Evolutionary conservation across 2,888 invertebrate genomes (phyloP), one percentile per base, ranked within the genome.

Genomic region (Acrocyrtus sp.): DNA sequence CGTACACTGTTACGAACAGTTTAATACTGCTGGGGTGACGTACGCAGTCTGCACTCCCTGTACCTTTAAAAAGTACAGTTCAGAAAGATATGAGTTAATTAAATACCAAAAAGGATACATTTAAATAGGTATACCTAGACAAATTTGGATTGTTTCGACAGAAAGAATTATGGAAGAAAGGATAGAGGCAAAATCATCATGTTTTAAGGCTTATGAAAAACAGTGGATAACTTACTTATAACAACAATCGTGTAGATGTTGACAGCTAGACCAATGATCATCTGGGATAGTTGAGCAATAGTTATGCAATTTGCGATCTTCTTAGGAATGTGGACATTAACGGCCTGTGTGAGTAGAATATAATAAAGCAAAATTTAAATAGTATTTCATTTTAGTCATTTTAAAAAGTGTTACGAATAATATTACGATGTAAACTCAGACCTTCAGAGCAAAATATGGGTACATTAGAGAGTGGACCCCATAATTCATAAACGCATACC

Each of bases 401-500:
- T 47, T 47, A n/a, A 17, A 51, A 51, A 21, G 51, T 10, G 19
- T 51, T 27, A 17, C 4, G n/a, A 54, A 27, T 12, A n/a, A 12
- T 21, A 51, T 22, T 17, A 10, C 6, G 22, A n/a, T 34, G 12
- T 12, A 34, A 34, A 34, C 22, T 57, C 39, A n/a, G n/a, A 74
- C 70, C 67, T 81, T 90, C 63, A 94, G 85, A 1, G 94, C 94
- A 86, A 92, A 96, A 86, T 95, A 96, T 5, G 92, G 89, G 86
- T 95, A 96, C 96, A 96, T 96, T 81, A 95, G 89, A 72, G 91
- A 89, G 85, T 65, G 63, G 1, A 65, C 95, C 83, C 92, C 92
- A 84, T 94, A 95, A 86, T 96, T 96, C 95, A 96, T 95, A 68
- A 94, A 93, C 83, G 95, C 92, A 86, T 94, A 96, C 95, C 95